Conservation (phyloP, 2,113 vertebrate genomes). For the Dolichotis patagonum region DNA sequence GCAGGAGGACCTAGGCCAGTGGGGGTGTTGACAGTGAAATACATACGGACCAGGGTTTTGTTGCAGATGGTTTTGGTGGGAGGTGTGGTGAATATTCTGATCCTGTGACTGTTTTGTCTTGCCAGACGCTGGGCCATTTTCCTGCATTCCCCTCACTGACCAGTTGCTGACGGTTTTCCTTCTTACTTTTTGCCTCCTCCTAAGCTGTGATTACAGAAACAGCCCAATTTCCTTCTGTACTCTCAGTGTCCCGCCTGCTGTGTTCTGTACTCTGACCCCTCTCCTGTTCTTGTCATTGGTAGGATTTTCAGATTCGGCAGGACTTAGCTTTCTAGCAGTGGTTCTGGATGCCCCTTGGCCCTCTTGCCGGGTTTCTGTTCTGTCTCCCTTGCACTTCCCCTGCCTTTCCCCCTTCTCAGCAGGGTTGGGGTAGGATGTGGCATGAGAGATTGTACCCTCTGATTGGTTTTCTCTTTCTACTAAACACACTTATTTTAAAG, state of each 20-base stretch:
- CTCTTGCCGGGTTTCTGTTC: not conserved
- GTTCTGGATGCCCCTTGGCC: not conserved
- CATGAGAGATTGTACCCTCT: not conserved
- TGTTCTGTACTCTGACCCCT: not conserved
- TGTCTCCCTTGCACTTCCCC: not conserved
- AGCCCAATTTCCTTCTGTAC: not conserved
- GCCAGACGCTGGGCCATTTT: not conserved
- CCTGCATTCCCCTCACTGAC: not conserved
- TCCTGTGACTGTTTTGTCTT: not conserved
- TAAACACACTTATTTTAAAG: not conserved
- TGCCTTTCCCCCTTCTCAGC: not conserved
- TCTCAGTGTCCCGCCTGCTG: not conserved
- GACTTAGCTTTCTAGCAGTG: not conserved
- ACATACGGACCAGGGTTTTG: not conserved
- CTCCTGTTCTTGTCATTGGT: not conserved
- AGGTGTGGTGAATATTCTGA: not conserved
- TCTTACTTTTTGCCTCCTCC: not conserved
- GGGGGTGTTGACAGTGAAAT: not conserved
- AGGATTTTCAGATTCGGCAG: not conserved
- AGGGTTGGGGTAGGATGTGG: not conserved
- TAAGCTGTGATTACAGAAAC: not conserved
- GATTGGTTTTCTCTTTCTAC: not conserved
- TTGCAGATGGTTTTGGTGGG: not conserved
- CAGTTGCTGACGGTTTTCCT: not conserved
- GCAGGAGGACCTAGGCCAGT: not conserved